Evolutionary conservation across 2,797 vertebrate species (phyloP), one percentile per base, ranked within the genome.

Genomic region (Borostomias antarcticus): DNA sequence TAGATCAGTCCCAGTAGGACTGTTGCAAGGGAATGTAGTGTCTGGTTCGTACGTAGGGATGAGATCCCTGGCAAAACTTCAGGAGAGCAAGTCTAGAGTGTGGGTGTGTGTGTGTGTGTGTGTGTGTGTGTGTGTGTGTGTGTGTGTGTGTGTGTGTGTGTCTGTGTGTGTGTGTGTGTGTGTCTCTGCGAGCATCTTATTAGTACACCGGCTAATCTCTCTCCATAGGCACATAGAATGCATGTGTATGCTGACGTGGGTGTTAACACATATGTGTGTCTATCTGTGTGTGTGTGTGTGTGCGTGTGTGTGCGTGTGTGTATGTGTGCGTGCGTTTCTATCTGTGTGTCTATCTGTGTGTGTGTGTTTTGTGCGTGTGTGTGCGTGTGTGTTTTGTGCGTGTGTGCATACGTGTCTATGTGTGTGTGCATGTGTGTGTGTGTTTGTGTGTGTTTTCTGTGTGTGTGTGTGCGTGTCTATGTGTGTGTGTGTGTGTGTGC

Each of bases 1-100:
- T 75, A 52, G 69, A 78, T 74, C 51, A 69, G 77, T 80, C 84
- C 73, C 75, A 1, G 11, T 77, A 50, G 81, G 83, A 82, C 51
- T 68, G 45, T 58, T 51, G 53, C 68, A 77, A 74, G 25, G 2
- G n/a, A 37, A 43, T 72, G 72, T 62, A 60, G 69, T 60, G 53
- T 70, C 61, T 68, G 74, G 74, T 76, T 82, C 60, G 69, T 78
- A 15, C 51, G 35, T 21, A 72, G 76, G 54, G 33, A 29, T 30
- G 51, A 76, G 75, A 29, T 80, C 63, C 79, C 51, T 54, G 70
- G 58, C 57, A 69, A 77, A 79, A 71, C 83, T 83, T 66, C 76
- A 58, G 40, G 64, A 74, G 70, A 26, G 11, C 26, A 26, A 13
- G 10, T 53, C 19, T 25, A 15, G 25, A 26, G 51, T 47, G 25